Conservation (phyloP, 1,140 invertebrate genomes). For the Aethina tumida region DNA sequence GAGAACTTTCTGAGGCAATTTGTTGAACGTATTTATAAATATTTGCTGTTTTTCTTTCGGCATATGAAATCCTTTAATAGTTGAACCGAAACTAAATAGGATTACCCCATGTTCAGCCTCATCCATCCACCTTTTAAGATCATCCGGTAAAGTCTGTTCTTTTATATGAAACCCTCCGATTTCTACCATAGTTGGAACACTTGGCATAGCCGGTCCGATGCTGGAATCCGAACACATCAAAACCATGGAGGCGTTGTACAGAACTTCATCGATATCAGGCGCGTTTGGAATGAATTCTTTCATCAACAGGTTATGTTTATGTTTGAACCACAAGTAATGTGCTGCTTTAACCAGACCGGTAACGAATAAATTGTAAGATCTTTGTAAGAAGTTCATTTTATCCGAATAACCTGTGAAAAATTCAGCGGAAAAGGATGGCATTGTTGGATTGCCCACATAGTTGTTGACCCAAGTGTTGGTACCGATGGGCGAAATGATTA, state of each 20-base stretch:
- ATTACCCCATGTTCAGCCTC: constrained; percentile 40
- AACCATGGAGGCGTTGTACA: constrained; percentile 20
- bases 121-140: constrained; percentile 36
- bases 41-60: constrained; percentile 32
- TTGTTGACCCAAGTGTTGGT: too few species aligned
- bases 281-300: constrained; percentile 17
- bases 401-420: constrained; percentile 12
- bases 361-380: constrained; percentile 17
- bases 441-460: too few species aligned
- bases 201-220: constrained; percentile 10
- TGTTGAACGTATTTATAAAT: constrained; percentile 38
- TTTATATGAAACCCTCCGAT: constrained; percentile 20
- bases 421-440: too few species aligned
- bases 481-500: too few species aligned
- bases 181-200: constrained; percentile 12
- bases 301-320: constrained; percentile 14
- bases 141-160: constrained; percentile 15
- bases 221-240: constrained; percentile 17
- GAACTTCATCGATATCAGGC: constrained; percentile 13
- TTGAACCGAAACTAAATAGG: constrained; percentile 43
- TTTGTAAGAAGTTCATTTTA: constrained; percentile 21
- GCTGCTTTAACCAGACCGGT: constrained; percentile 3
- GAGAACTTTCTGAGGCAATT: constrained; percentile 43
- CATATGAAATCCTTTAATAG: constrained; percentile 38
- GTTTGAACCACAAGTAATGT: constrained; percentile 6